A percentile compares a stretch with the other conserved stretches of the same genome.
Evolutionary conservation across 2,797 vertebrate genomes (phyloP).

Genomic region (Acrossocheilus fasciatus): DNA sequence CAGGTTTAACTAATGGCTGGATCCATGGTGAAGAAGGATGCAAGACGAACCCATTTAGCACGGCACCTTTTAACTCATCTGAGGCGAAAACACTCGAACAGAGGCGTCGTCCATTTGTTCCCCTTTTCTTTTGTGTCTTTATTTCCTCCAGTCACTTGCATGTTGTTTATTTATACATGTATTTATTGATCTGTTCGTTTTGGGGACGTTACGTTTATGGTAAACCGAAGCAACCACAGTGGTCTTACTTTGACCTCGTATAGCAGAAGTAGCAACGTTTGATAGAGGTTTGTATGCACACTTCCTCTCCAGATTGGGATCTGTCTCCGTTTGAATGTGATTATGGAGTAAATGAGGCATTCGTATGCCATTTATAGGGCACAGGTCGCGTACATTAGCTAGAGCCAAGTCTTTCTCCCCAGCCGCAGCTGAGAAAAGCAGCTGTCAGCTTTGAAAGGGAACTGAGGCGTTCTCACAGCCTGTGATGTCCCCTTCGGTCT

Average conservation of each 20-base stretch:
- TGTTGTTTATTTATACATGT: conserved; percentile 55
- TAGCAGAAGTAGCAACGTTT: conserved; percentile 33
- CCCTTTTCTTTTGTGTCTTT: conserved; percentile 2
- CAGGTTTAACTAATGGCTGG: conserved; percentile 52
- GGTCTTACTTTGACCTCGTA: conserved; percentile 3
- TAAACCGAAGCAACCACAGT: conserved; percentile 26
- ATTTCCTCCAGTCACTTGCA: conserved; percentile 25
- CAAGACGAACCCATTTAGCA: conserved; percentile 24
- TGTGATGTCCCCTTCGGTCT: conserved; percentile 10
- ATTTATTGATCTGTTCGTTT: conserved; percentile 52
- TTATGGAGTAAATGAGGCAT: conserved; percentile 34
- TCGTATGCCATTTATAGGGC: conserved; percentile 28
- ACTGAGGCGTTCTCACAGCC: conserved; percentile 32
- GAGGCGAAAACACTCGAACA: not conserved
- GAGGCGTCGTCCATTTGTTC: conserved; percentile 6
- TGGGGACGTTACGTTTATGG: not conserved
- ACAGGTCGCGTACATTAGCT: conserved; percentile 15
- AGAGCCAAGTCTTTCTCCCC: not conserved
- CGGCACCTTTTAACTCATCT: conserved; percentile 32
- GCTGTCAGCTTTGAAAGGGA: conserved; percentile 32
- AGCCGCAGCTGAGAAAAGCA: conserved; percentile 15
- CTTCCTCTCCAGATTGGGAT: conserved; percentile 30
- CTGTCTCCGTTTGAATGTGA: conserved; percentile 36
- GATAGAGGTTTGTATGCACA: not conserved
- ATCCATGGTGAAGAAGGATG: conserved; percentile 37